These are phyloP conservation scores for Eurytoma californica DNA, from an alignment of 2,888 invertebrate genomes.

Conservation along the genomic window DNA sequence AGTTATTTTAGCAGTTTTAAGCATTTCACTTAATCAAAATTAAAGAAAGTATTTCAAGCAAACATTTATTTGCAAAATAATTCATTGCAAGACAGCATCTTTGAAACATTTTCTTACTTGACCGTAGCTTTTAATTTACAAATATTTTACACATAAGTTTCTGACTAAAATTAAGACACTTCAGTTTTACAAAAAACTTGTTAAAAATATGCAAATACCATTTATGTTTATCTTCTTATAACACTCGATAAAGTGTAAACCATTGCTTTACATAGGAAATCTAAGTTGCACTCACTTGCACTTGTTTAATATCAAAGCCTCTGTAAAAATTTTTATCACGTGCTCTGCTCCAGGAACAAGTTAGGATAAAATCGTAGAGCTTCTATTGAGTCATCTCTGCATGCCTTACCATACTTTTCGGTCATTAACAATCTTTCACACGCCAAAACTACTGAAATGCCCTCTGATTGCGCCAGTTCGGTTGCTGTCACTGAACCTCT, in stretches of 20 bases:
- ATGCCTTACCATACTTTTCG: conserved; percentile 90
- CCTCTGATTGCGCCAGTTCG: conserved; percentile 88
- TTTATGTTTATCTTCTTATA: conserved; percentile 17
- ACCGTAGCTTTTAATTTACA: conserved; percentile 14
- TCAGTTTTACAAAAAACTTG: conserved; percentile 24
- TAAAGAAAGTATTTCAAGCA: too few relatives aligned
- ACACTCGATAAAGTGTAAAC: conserved; percentile 29
- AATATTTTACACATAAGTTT: conserved; percentile 13
- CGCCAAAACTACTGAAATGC: conserved; percentile 92
- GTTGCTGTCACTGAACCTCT: conserved; percentile 88
- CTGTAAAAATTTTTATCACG: conserved; percentile 59
- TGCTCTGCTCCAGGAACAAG: conserved; percentile 81
- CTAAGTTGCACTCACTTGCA: conserved; percentile 29
- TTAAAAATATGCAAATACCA: conserved; percentile 46
- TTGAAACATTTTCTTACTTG: too few relatives aligned
- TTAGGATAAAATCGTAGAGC: conserved; percentile 97
- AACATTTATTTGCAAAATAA: too few relatives aligned
- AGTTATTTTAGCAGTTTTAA: too few relatives aligned
- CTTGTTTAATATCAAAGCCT: neutral
- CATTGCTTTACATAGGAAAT: conserved; percentile 44
- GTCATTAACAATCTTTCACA: conserved; percentile 91
- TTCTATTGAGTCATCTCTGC: conserved; percentile 96
- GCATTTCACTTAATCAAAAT: too few relatives aligned
- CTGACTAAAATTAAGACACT: conserved; percentile 43
- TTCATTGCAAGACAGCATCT: too few relatives aligned